Evolutionary conservation across 2,797 vertebrate genomes (phyloP).

Genomic region (Meda fulgida): DNA sequence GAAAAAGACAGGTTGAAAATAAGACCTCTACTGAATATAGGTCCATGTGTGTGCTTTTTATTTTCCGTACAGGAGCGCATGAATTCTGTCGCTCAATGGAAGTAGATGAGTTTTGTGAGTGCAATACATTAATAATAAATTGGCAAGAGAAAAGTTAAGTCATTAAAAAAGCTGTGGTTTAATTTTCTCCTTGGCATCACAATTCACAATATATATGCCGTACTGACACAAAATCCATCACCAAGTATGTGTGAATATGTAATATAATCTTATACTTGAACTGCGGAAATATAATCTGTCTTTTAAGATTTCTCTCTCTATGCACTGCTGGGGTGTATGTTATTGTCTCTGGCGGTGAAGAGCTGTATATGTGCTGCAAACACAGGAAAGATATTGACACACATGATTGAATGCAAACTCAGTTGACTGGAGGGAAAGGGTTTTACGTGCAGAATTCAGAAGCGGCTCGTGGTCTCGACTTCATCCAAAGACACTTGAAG

Average conservation of each 20-base stretch:
- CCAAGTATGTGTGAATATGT: background rate
- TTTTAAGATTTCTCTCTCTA: background rate
- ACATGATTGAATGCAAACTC: constrained; percentile 8
- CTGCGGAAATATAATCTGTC: constrained; percentile 14
- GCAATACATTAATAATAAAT: constrained; percentile 12
- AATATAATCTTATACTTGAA: constrained; percentile 15
- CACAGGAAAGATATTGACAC: constrained; percentile 7
- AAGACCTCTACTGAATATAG: background rate
- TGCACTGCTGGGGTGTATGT: background rate
- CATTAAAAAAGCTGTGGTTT: constrained; percentile 8
- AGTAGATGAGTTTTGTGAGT: background rate
- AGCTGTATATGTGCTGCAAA: background rate
- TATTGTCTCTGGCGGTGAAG: background rate
- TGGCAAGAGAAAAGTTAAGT: background rate
- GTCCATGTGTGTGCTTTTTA: background rate
- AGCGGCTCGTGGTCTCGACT: no score
- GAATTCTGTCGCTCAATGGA: background rate
- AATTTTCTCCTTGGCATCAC: constrained; percentile 16
- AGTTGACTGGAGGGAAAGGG: background rate
- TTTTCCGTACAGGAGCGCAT: background rate
- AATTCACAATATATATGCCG: constrained; percentile 5
- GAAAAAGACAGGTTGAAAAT: constrained; percentile 14
- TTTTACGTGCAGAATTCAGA: no score
- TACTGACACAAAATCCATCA: constrained; percentile 27
- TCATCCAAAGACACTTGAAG: no score